Evolutionary conservation across 2,888 invertebrate species (phyloP).

Genomic region (Parochlus steinenii): DNA sequence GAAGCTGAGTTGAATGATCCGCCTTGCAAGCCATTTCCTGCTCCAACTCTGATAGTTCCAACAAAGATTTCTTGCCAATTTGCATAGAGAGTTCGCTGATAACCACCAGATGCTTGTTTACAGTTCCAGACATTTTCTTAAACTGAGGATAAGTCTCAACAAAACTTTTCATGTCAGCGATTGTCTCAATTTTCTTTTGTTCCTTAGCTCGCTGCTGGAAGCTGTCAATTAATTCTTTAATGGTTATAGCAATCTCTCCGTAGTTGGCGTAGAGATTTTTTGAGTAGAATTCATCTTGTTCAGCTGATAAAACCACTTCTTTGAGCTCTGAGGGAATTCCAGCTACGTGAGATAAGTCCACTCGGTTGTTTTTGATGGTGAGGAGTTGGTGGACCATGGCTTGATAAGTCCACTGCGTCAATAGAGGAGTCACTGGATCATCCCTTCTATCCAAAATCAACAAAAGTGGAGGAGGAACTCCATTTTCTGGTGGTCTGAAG

Average conservation of each 20-base stretch:
- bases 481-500: conserved; percentile 46
- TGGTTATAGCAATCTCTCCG: conserved; percentile 95
- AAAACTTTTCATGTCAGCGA: conserved; percentile 97
- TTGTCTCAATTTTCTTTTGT: conserved; percentile 94
- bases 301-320: conserved; percentile 85
- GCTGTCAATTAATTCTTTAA: conserved; percentile 93
- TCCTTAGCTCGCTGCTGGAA: conserved; percentile 91
- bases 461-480: conserved; percentile 58
- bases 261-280: conserved; percentile 92
- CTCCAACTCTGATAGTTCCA: conserved; percentile 86
- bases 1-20: conserved; percentile 61
- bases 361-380: conserved; percentile 83
- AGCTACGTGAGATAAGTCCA: conserved; percentile 69
- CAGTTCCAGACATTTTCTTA: conserved; percentile 90
- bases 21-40: conserved; percentile 84
- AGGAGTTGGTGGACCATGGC: conserved; percentile 99
- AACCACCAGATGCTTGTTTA: conserved; percentile 93
- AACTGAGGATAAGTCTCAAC: conserved; percentile 97
- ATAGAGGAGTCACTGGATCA: conserved; percentile 88
- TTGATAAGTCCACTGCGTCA: conserved; percentile 99
- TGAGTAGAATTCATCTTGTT: conserved; percentile 95
- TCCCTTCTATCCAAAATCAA: conserved; percentile 84
- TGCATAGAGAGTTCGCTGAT: conserved; percentile 85
- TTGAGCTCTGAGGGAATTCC: conserved; percentile 76
- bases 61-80: conserved; percentile 57